Evolutionary conservation across 2,797 vertebrate genomes (phyloP).

Genomic region (Sylvia borin): DNA sequence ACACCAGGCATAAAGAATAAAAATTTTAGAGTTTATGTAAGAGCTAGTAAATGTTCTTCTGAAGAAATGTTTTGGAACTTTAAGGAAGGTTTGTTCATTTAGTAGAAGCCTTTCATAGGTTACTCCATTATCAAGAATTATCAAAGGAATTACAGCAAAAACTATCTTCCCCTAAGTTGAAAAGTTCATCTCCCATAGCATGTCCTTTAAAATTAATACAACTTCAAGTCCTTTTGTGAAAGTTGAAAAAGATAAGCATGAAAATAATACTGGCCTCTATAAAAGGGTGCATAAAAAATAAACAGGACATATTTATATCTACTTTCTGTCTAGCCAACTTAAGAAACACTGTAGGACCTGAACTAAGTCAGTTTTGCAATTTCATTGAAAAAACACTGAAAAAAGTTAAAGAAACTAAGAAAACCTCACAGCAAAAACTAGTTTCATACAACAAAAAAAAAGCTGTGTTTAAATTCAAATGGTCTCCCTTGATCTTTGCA

Average conservation of each 20-base stretch:
- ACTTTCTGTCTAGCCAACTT: not conserved
- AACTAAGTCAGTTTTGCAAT: not conserved
- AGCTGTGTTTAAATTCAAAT: not conserved
- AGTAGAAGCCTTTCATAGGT: conserved; percentile 54
- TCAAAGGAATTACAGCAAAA: conserved; percentile 27
- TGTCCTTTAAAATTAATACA: conserved; percentile 38
- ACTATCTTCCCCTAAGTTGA: conserved; percentile 13
- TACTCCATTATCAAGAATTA: conserved; percentile 9
- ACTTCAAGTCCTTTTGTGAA: conserved; percentile 33
- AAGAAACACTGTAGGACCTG: not conserved
- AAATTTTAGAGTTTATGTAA: conserved; percentile 47
- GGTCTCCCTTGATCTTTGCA: not conserved
- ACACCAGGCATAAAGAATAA: conserved; percentile 56
- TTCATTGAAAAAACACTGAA: not conserved
- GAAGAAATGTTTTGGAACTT: conserved; percentile 55
- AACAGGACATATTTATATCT: not conserved
- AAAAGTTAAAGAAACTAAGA: not conserved
- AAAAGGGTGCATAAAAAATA: not conserved
- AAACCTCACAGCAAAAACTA: not conserved
- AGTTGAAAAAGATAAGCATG: not conserved
- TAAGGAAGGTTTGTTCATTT: conserved; percentile 38
- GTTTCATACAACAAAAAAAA: not conserved
- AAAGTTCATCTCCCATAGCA: conserved; percentile 24
- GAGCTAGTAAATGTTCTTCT: conserved; percentile 68
- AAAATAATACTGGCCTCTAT: not conserved